Percentiles rank a stretch among this genome's conserved stretches.
phyloP scores from a whole-genome alignment of 2,888 invertebrate genomes.

The Osmoderma eremita region DNA sequence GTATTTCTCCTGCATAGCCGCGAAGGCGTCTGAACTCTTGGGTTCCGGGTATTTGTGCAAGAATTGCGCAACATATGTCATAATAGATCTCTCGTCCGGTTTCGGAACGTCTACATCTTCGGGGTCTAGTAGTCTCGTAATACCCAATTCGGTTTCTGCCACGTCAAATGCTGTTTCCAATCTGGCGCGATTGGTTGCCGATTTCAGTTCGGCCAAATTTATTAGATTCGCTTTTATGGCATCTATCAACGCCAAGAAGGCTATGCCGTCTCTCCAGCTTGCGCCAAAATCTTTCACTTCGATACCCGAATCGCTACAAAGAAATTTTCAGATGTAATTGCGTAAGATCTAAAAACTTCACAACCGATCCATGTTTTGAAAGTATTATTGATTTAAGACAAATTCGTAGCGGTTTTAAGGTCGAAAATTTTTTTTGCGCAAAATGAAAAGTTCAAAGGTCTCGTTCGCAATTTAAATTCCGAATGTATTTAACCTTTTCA shows the following conservation, averaged over 20 bases:
- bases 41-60: conserved; percentile 94
- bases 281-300: conserved; percentile 93
- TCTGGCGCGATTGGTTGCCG: conserved; percentile 81
- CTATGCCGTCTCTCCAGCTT: conserved; percentile 96
- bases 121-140: conserved; percentile 90
- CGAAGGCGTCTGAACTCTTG: conserved; percentile 79
- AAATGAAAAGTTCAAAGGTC: too few relatives aligned
- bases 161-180: conserved; percentile 93
- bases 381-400: too few relatives aligned
- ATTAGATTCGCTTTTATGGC: conserved; percentile 93
- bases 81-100: conserved; percentile 96
- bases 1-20: conserved; percentile 83
- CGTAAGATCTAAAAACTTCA: too few relatives aligned
- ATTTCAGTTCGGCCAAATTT: conserved; percentile 84
- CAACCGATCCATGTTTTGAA: too few relatives aligned
- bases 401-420: too few relatives aligned
- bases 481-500: too few relatives aligned
- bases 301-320: conserved; percentile 81
- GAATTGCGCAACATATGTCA: conserved; percentile 99
- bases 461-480: too few relatives aligned
- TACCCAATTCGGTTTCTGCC: conserved; percentile 91
- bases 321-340: conserved; percentile 28
- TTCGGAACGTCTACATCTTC: conserved; percentile 96
- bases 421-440: too few relatives aligned
- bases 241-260: conserved; percentile 95